Base-by-base conservation (phyloP, 1,140 invertebrate genomes). In the Drosophila arawakana region DNA sequence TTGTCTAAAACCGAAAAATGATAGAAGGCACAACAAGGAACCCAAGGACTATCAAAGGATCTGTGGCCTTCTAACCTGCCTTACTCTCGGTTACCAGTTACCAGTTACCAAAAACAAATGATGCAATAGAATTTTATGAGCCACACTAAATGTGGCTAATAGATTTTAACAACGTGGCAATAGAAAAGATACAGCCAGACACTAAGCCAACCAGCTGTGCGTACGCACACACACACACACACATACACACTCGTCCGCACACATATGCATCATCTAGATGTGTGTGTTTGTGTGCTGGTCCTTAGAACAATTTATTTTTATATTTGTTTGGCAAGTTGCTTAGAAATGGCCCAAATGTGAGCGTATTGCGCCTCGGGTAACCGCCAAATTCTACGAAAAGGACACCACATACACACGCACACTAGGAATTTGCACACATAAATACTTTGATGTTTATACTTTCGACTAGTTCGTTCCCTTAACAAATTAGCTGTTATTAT, bases 41-140 rank as follows among this genome's bases (percentile, higher is more conserved):
- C 6, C n/a, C 30, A 54, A 15, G 30, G 50, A 52, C 50, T 54
- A 54, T 54, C 50, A 54, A 30, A 37, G 50, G 50, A 54, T 54
- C 50, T 54, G 50, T 18, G 34, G 50, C 50, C 50, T 54, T 54
- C 50, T 35, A 35, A 65, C 35, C 55, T 61, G 41, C 34, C 41
- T 30, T 34, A 37, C 15, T 30, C 25, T 30, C 25, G 25, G 25
- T 30, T 30, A 30, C 69, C 76, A 88, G 25, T 30, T 30, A 30
- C 69, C 76, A 88, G 83, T 86, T 81, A 76, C 72, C 84, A 84
- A 75, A 84, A 89, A 89, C 84, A 89, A 89, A 89, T 89, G 84
- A 89, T 89, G 84, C 84, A 89, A 89, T 89, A 89, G 84, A 89
- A 89, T 90, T 89, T 90, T 89, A 89, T 84, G 85, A 90, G 84